Evolutionary conservation across 2,888 invertebrate genomes (phyloP).

Genomic region (Mythimna loreyi): DNA sequence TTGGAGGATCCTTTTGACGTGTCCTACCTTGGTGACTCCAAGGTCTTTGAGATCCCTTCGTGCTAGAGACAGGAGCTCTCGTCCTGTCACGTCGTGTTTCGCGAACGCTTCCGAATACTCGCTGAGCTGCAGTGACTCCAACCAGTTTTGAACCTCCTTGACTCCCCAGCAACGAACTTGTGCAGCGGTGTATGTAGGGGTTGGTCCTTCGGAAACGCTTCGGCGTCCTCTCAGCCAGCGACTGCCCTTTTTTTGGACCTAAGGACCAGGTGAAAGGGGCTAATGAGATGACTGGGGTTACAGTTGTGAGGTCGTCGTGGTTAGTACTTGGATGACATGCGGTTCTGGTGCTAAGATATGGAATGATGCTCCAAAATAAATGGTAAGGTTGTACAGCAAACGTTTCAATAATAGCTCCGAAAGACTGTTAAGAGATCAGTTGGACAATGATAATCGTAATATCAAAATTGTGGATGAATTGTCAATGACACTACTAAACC

Average conservation of each 20-base stretch:
- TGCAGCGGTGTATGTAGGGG: slow-evolving; percentile 70
- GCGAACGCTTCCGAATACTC: slow-evolving; percentile 98
- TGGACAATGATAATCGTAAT: background rate
- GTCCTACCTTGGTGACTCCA: slow-evolving; percentile 98
- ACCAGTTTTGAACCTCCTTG: slow-evolving; percentile 97
- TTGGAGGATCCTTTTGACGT: slow-evolving; percentile 98
- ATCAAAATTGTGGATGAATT: background rate
- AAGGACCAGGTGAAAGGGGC: slow-evolving; percentile 67
- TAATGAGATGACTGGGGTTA: slow-evolving; percentile 58
- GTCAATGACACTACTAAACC: too few relatives aligned
- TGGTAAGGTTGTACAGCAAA: background rate
- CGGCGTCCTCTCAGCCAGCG: slow-evolving; percentile 85
- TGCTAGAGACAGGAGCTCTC: slow-evolving; percentile 96
- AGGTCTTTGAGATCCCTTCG: slow-evolving; percentile 97
- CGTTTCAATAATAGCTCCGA: background rate
- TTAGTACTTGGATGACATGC: slow-evolving; percentile 32
- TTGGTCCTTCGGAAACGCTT: slow-evolving; percentile 82
- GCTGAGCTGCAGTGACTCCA: slow-evolving; percentile 96
- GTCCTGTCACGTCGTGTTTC: slow-evolving; percentile 97
- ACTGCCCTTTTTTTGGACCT: slow-evolving; percentile 85
- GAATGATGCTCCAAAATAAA: background rate
- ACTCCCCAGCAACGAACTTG: slow-evolving; percentile 94
- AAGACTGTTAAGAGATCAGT: background rate
- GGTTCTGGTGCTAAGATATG: slow-evolving; percentile 28
- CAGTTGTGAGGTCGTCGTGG: slow-evolving; percentile 8